A percentile compares a stretch with the other conserved stretches of the same genome.
phyloP scores from a whole-genome alignment of 2,888 invertebrate species.

The Gymnoscelis rufifasciata region DNA sequence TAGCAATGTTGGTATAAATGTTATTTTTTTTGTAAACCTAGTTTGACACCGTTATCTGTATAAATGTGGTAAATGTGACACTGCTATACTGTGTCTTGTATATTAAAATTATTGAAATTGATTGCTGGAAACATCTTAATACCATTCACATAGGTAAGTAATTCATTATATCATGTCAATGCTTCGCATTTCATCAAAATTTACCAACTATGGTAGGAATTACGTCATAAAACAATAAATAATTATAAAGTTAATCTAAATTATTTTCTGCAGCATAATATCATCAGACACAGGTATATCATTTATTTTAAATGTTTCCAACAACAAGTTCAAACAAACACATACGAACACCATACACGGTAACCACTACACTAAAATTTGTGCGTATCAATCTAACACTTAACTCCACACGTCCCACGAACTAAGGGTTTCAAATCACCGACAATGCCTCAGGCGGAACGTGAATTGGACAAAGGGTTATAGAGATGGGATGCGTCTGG shows the following conservation, averaged over 20 bases:
- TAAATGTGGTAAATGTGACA: constrained; percentile 27
- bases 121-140: constrained; percentile 19
- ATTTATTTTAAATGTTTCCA: constrained; percentile 19
- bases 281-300: neutral
- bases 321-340: constrained; percentile 32
- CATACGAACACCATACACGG: constrained; percentile 37
- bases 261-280: neutral
- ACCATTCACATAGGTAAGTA: too few relatives aligned
- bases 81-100: constrained; percentile 12
- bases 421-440: constrained; percentile 28
- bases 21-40: constrained; percentile 39
- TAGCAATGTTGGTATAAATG: constrained; percentile 2
- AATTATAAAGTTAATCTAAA: too few relatives aligned
- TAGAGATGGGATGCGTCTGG: too few relatives aligned
- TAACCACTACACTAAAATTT: constrained; percentile 69
- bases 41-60: constrained; percentile 53
- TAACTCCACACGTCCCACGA: constrained; percentile 37
- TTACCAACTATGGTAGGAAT: too few relatives aligned
- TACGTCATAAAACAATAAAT: too few relatives aligned
- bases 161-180: too few relatives aligned
- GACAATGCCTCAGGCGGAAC: constrained; percentile 11
- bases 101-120: constrained; percentile 5
- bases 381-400: constrained; percentile 73
- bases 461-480: constrained; percentile 19
- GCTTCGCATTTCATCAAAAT: too few relatives aligned